Conservation (phyloP, 2,888 invertebrate species). For the Taenaris catops region DNA sequence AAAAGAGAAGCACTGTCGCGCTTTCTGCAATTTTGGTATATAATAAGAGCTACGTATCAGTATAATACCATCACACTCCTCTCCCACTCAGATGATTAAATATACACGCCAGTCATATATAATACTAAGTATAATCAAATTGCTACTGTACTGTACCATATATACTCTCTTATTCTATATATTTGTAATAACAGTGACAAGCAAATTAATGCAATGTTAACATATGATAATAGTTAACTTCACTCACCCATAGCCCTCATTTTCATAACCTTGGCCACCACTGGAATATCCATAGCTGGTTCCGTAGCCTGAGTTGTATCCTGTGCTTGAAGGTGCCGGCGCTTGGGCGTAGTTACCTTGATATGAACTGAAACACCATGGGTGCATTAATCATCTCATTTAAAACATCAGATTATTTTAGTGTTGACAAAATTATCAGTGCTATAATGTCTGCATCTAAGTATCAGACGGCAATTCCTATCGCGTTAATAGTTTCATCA, state of each 20-base stretch:
- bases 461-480: constrained; percentile 77
- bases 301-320: constrained; percentile 56
- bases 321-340: constrained; percentile 41
- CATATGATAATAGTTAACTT: too few relatives aligned
- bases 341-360: constrained; percentile 56
- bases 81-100: too few relatives aligned
- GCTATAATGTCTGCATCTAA: constrained; percentile 58
- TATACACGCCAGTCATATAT: too few relatives aligned
- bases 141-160: too few relatives aligned
- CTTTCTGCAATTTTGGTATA: too few relatives aligned
- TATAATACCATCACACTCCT: too few relatives aligned
- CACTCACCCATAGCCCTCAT: constrained; percentile 60
- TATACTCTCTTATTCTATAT: too few relatives aligned
- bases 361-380: constrained; percentile 46
- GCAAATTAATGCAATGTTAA: too few relatives aligned
- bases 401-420: not conserved
- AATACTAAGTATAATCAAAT: too few relatives aligned
- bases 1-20: too few relatives aligned
- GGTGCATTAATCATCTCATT: not conserved
- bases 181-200: too few relatives aligned
- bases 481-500: constrained; percentile 37
- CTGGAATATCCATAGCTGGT: constrained; percentile 63
- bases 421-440: constrained; percentile 37
- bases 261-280: constrained; percentile 55
- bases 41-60: too few relatives aligned